phyloP scores from a whole-genome alignment of 2,113 vertebrate species.

The Phrynosoma platyrhinos region DNA sequence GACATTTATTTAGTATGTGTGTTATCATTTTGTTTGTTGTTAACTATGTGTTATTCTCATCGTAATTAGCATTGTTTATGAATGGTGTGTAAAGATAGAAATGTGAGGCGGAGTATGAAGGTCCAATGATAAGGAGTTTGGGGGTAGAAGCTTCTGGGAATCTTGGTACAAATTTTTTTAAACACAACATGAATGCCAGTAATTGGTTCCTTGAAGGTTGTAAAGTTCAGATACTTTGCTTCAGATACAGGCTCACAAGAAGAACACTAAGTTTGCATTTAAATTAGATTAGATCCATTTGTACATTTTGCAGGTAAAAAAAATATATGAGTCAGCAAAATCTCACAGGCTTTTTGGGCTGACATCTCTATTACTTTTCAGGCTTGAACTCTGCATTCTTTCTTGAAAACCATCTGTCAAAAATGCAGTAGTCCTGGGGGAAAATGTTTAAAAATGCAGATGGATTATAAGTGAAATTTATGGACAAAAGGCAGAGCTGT shows the following conservation, averaged over 20 bases:
- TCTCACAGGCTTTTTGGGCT: not conserved
- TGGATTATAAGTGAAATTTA: constrained; percentile 41
- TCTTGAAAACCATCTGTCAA: constrained; percentile 42
- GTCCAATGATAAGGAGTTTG: not conserved
- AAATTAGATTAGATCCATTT: constrained; percentile 31
- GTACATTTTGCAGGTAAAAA: constrained; percentile 9
- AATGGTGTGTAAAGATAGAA: not conserved
- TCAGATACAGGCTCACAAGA: constrained; percentile 17
- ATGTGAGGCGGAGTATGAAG: not conserved
- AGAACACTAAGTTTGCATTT: constrained; percentile 26
- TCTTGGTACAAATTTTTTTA: constrained; percentile 41
- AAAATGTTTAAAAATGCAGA: constrained; percentile 30
- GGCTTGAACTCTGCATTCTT: not conserved
- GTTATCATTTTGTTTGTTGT: not conserved
- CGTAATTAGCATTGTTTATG: not conserved
- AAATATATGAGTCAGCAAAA: constrained; percentile 31
- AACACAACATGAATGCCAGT: constrained; percentile 3
- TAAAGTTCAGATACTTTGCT: not conserved
- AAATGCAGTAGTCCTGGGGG: not conserved
- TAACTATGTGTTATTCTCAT: not conserved
- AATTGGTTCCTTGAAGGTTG: constrained; percentile 18
- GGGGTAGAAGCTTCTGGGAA: not conserved
- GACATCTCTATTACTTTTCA: constrained; percentile 37
- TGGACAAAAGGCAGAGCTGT: constrained; percentile 35
- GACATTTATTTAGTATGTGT: not conserved